Percentiles rank a stretch among this genome's conserved stretches.
Conservation (phyloP, 2,888 invertebrate species). For the Trissolcus brochymenae region DNA sequence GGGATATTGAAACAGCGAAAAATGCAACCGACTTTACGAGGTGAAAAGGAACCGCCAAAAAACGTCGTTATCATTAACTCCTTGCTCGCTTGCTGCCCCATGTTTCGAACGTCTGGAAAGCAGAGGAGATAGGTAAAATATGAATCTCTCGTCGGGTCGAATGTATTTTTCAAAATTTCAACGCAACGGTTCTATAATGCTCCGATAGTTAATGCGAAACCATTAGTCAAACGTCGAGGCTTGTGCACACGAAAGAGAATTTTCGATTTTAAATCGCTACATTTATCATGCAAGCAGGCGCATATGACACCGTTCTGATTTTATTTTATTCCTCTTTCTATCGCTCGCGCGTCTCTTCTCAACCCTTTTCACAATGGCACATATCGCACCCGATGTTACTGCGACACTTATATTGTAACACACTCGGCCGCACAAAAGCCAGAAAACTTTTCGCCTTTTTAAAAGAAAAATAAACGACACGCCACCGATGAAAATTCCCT, state of each 20-base stretch:
- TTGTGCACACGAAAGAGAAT: slow-evolving; percentile 76
- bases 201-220: slow-evolving; percentile 75
- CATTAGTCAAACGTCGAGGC: slow-evolving; percentile 76
- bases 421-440: slow-evolving; percentile 57
- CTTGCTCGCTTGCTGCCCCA: slow-evolving; percentile 45
- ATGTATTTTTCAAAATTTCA: slow-evolving; percentile 75
- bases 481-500: slow-evolving; percentile 15
- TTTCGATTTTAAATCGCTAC: slow-evolving; percentile 77
- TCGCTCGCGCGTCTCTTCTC: slow-evolving; percentile 58
- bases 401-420: slow-evolving; percentile 58
- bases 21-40: not conserved
- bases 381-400: slow-evolving; percentile 56
- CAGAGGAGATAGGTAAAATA: slow-evolving; percentile 71
- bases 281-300: slow-evolving; percentile 77
- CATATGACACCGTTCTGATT: slow-evolving; percentile 76
- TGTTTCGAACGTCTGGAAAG: slow-evolving; percentile 57
- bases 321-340: slow-evolving; percentile 73
- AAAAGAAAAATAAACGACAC: slow-evolving; percentile 47
- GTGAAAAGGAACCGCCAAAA: not conserved
- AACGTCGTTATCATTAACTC: slow-evolving; percentile 67
- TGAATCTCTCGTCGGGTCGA: slow-evolving; percentile 74
- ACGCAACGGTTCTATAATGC: slow-evolving; percentile 73
- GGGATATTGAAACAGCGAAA: not conserved
- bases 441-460: slow-evolving; percentile 45
- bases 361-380: slow-evolving; percentile 63